Base-by-base conservation (phyloP, 2,888 invertebrate genomes). In the Lasioglossum marginatum region DNA sequence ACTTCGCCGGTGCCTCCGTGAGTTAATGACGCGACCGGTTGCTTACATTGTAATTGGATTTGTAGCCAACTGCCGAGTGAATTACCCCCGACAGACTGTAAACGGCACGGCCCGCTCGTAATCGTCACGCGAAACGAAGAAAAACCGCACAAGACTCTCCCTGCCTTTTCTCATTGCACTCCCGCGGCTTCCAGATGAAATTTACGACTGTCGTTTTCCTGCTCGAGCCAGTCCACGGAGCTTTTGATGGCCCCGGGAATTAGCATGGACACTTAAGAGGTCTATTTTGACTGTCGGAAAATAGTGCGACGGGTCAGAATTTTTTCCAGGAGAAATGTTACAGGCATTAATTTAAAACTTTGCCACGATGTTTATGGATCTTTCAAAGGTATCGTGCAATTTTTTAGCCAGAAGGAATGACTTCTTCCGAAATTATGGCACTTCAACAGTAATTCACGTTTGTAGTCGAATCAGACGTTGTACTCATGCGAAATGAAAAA, bases 11-110 rank as follows among this genome's bases (percentile, higher is more conserved):
- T 27, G 16, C 60, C 2, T 16, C 27, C 14, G n/a, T n/a, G 14
- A 27, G 60, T 27, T 27, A n/a, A 52, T 27, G 60, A 14, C 60
- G 4, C 27, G 60, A 4, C 27, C 16, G 60, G 27, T 14, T 27
- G 60, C 60, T 60, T 60, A 60, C 60, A 31, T 60, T 31, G 60
- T 60, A 60, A 60, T 60, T 60, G 27, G 14, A 60, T 60, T 60
- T 16, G 60, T 60, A 27, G 16, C 60, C 27, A 27, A 27, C 27
- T 16, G 31, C 60, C 5, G 4, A 60, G 16, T 60, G 60, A 60
- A 60, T 60, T 60, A 60, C 14, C 60, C 5, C 60, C 60, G 60
- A 60, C 60, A 60, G 60, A 27, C 5, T 4, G 4, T 31, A 52
- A 52, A 43, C 23, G 10, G 10, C 52, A 10, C 52, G 52, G 27